Percentiles rank a stretch among this genome's conserved stretches.
phyloP scores from a whole-genome alignment of 2,888 invertebrate species.

The Thyatira batis region DNA sequence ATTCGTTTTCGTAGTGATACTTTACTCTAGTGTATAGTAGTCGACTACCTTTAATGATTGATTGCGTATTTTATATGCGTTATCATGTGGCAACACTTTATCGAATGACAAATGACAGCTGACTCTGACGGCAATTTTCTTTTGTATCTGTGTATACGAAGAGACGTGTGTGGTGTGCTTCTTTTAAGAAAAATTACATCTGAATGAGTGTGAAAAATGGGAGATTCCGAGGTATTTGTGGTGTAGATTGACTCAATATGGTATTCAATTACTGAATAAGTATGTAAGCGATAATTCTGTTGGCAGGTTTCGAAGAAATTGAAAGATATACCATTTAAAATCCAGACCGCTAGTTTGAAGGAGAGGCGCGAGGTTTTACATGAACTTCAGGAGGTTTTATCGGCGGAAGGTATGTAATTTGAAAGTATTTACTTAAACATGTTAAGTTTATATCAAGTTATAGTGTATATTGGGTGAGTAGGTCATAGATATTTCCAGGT shows the following conservation, averaged over 20 bases:
- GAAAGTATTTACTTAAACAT: background rate
- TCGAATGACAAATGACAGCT: background rate
- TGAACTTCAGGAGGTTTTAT: conserved; percentile 86
- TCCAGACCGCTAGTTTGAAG: conserved; percentile 88
- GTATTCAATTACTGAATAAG: conserved; percentile 11
- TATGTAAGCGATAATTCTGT: conserved; percentile 29
- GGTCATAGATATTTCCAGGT: conserved; percentile 15
- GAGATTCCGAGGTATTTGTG: conserved; percentile 84
- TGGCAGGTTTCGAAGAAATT: conserved; percentile 85
- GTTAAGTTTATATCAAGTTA: background rate
- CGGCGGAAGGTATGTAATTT: conserved; percentile 86
- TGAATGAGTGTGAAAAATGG: conserved; percentile 82
- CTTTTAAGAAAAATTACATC: conserved; percentile 40
- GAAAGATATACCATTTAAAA: conserved; percentile 87
- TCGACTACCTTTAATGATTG: too few relatives aligned
- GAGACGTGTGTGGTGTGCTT: conserved; percentile 51
- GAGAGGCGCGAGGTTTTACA: conserved; percentile 86
- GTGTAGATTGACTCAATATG: conserved; percentile 5
- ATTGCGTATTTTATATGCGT: background rate
- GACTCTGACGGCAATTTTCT: conserved; percentile 10
- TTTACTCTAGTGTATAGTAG: too few relatives aligned
- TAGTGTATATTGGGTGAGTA: conserved; percentile 5
- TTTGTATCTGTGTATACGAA: conserved; percentile 43
- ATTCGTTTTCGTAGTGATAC: too few relatives aligned
- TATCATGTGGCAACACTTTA: background rate